Conservation (phyloP, 2,797 vertebrate species). For the Hydrophis major region DNA sequence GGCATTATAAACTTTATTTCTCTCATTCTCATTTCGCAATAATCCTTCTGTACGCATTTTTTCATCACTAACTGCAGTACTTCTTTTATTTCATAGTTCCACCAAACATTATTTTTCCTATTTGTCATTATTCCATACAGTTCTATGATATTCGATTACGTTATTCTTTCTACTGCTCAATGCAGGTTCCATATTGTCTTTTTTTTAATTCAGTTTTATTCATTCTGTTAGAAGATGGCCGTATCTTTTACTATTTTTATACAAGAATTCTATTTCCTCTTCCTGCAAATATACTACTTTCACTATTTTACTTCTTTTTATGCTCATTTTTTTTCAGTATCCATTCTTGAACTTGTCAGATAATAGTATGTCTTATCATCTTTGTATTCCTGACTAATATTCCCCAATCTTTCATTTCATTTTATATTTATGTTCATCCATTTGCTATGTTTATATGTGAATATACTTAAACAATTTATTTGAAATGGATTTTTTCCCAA, state of each 20-base stretch:
- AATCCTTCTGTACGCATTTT: not conserved
- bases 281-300: not conserved
- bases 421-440: not conserved
- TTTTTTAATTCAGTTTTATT: not conserved
- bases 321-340: not conserved
- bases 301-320: not conserved
- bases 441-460: not conserved
- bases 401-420: not conserved
- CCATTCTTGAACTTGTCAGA: not conserved
- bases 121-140: not conserved
- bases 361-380: not conserved
- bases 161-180: not conserved
- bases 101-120: not conserved
- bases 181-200: not conserved
- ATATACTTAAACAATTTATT: not conserved
- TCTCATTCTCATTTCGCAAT: not conserved
- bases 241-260: not conserved
- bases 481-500: not conserved
- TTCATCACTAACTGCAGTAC: not conserved
- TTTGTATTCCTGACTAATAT: not conserved
- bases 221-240: not conserved
- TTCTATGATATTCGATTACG: not conserved
- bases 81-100: not conserved
- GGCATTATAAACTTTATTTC: not conserved
- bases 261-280: not conserved